Evolutionary conservation across 2,113 vertebrate species (phyloP), one percentile per base, ranked within the genome.

Genomic region (Platysteira castanea): DNA sequence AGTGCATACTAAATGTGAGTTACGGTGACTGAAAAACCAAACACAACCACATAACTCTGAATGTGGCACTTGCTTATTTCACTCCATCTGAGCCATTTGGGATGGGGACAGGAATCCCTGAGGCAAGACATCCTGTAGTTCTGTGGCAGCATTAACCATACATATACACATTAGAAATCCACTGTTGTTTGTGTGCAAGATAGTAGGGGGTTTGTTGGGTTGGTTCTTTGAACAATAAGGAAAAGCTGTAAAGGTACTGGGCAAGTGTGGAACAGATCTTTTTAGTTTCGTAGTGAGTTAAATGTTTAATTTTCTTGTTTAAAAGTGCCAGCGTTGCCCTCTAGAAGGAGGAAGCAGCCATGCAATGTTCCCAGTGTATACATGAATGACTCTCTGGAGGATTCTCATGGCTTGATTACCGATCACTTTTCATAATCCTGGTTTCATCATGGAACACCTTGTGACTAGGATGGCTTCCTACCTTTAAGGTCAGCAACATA

Each of bases 361-460:
- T 50, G 54, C 44, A 21, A 50, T n/a, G 31, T 49, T 53, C 56
- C 20, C 41, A 41, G 24, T 5, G 27, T 33, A 7, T 19, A 26
- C 9, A 27, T 17, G 46, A 60, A 26, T 69, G 60, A 75, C 31
- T 53, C 86, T 57, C 46, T 50, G 47, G 35, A 23, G 52, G 24
- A 26, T 42, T 75, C 65, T 82, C 39, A 35, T n/a, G 57, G 74
- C n/a, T 86, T 0, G 0, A 13, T 86, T 79, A 41, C 0, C 0
- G 63, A 64, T 78, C 31, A 30, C 33, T 87, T 77, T 65, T 56
- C 27, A 2, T 78, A 56, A 82, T 60, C 41, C 64, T 56, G 44
- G 56, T 75, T 87, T 90, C 80, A 67, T 44, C 56, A 39, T 67
- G 41, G 73, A 80, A 31, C 50, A 74, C 56, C 56, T 44, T 82